Evolutionary conservation across 2,797 vertebrate species (phyloP).

Genomic region (Heterohyrax brucei): DNA sequence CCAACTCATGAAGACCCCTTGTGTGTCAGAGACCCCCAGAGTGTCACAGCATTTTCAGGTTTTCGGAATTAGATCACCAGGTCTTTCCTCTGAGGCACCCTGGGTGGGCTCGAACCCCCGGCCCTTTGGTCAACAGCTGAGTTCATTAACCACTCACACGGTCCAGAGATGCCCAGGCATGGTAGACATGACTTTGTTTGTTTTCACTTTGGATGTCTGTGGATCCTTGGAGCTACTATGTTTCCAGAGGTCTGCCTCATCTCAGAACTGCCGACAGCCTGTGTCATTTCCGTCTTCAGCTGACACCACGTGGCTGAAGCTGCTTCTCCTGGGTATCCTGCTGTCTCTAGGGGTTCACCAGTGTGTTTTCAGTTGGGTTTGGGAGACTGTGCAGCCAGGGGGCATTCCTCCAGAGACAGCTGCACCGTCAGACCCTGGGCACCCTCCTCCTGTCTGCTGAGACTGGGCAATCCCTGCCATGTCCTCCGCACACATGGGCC

Average conservation of each 20-base stretch:
- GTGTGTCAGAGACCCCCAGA: too few species aligned
- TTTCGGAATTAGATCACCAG: too few species aligned
- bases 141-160: too few species aligned
- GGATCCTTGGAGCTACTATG: accelerated
- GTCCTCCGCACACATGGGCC: not conserved
- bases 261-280: not conserved
- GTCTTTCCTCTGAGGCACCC: too few species aligned
- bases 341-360: not conserved
- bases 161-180: accelerated
- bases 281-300: not conserved
- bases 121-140: too few species aligned
- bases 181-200: accelerated
- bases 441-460: accelerated
- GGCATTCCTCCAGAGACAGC: too few species aligned
- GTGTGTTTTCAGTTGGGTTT: too few species aligned
- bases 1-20: too few species aligned
- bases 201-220: too few species aligned
- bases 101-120: too few species aligned
- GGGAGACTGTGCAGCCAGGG: not conserved
- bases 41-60: too few species aligned
- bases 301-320: accelerated
- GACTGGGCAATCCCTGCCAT: accelerated
- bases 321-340: not conserved
- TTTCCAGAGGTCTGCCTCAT: not conserved
- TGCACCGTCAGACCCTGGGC: accelerated